phyloP scores from a whole-genome alignment of 2,113 vertebrate genomes.

The Pyxicephalus adspersus region DNA sequence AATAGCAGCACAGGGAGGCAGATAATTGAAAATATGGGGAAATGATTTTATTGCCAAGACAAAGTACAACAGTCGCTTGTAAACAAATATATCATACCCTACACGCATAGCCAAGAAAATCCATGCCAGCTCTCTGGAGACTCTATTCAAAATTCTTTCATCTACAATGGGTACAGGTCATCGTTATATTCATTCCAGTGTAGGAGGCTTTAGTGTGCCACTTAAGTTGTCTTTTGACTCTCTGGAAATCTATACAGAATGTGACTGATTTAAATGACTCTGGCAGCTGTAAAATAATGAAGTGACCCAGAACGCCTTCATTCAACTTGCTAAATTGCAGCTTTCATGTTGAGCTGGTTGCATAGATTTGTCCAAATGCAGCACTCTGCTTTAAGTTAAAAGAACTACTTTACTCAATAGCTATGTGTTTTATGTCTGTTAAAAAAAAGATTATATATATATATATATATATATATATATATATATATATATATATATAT shows the following conservation, averaged over 20 bases:
- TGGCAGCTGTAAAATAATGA: not conserved
- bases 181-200: not conserved
- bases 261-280: not conserved
- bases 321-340: not conserved
- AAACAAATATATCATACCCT: slow-evolving; percentile 3
- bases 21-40: slow-evolving; percentile 31
- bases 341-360: not conserved
- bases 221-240: slow-evolving; percentile 31
- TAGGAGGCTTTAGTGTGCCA: not conserved
- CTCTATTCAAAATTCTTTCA: not conserved
- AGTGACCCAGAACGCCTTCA: not conserved
- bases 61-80: slow-evolving; percentile 17
- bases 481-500: no score
- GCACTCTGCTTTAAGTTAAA: not conserved
- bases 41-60: slow-evolving; percentile 24
- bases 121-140: not conserved
- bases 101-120: not conserved
- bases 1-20: slow-evolving; percentile 18
- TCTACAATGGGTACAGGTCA: not conserved
- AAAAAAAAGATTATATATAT: no score
- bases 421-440: no score
- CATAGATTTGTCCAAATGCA: not conserved
- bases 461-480: no score
- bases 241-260: slow-evolving; percentile 17
- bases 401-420: not conserved